Conservation (phyloP, 1,140 invertebrate species). For the Piezodorus guildinii region DNA sequence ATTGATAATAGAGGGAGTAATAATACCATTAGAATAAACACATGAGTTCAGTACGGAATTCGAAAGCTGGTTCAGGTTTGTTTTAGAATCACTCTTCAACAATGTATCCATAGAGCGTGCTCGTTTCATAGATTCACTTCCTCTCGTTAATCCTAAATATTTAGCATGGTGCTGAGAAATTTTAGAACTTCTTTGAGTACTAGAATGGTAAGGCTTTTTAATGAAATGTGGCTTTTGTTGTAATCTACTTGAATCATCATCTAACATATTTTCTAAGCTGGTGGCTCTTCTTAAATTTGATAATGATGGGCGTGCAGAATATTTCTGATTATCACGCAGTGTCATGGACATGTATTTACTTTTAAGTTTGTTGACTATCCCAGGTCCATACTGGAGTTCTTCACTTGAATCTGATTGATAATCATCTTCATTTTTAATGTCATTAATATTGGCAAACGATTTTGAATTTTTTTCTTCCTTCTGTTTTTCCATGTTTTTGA, state of each 20-base stretch:
- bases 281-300: slow-evolving; percentile 59
- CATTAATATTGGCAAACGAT: slow-evolving; percentile 1
- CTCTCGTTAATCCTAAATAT: slow-evolving; percentile 24
- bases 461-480: slow-evolving; percentile 25
- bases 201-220: slow-evolving; percentile 21
- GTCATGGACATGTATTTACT: slow-evolving; percentile 73
- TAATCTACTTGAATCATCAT: slow-evolving; percentile 43
- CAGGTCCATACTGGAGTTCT: slow-evolving; percentile 79
- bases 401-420: slow-evolving; percentile 47
- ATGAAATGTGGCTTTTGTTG: slow-evolving; percentile 23
- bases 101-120: slow-evolving; percentile 73
- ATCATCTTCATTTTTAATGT: slow-evolving; percentile 27
- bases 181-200: slow-evolving; percentile 18
- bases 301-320: slow-evolving; percentile 47
- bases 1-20: slow-evolving; percentile 31
- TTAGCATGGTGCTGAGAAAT: slow-evolving; percentile 25
- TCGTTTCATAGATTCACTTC: slow-evolving; percentile 57
- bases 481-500: slow-evolving; percentile 25
- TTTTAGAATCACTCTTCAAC: slow-evolving; percentile 43
- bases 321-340: slow-evolving; percentile 48
- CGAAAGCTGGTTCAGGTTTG: neutral
- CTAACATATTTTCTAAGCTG: slow-evolving; percentile 71
- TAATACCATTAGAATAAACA: slow-evolving; percentile 14
- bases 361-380: slow-evolving; percentile 76
- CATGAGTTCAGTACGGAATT: neutral